These are phyloP conservation scores for Silurus meridionalis DNA, from an alignment of 2,113 vertebrate genomes.

Conservation along the genomic window DNA sequence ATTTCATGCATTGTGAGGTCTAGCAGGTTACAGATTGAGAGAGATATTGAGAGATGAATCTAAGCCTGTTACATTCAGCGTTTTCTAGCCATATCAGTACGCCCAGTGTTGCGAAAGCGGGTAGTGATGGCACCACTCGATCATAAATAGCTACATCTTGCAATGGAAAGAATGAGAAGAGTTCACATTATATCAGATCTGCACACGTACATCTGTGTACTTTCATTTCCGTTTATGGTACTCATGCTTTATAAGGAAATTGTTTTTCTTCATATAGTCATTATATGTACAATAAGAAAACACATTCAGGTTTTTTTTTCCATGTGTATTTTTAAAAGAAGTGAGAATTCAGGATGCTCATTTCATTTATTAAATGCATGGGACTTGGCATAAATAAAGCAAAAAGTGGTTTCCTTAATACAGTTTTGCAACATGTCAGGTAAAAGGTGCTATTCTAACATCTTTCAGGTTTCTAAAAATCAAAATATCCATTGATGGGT, in stretches of 20 bases:
- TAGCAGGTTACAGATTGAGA: background rate
- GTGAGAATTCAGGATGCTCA: constrained; percentile 41
- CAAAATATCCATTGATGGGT: constrained; percentile 66
- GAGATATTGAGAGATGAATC: background rate
- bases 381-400: constrained; percentile 79
- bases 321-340: constrained; percentile 63
- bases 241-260: background rate
- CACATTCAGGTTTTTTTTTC: background rate
- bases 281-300: background rate
- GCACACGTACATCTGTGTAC: background rate
- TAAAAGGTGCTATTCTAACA: constrained; percentile 48
- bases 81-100: constrained; percentile 20
- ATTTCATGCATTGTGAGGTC: background rate
- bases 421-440: constrained; percentile 61
- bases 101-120: background rate
- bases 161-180: constrained; percentile 28
- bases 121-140: constrained; percentile 25
- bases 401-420: constrained; percentile 72
- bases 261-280: constrained; percentile 1
- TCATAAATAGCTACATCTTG: constrained; percentile 1
- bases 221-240: background rate
- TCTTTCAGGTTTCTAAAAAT: too few relatives aligned
- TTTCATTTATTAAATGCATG: constrained; percentile 76
- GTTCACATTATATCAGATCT: background rate
- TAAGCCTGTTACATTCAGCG: background rate